phyloP scores from a whole-genome alignment of 2,113 vertebrate genomes.

The Cisticola juncidis region DNA sequence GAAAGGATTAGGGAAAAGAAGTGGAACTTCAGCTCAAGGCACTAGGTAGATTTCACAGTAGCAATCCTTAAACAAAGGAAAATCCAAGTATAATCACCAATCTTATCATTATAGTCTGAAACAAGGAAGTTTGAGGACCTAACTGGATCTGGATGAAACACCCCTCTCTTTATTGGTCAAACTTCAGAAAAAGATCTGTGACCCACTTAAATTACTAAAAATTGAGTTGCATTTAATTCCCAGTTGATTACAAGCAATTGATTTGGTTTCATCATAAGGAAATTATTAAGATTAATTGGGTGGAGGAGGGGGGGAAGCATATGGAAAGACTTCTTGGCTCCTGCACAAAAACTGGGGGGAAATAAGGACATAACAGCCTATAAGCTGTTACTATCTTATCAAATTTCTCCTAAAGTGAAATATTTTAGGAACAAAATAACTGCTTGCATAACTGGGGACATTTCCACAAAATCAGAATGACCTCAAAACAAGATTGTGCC shows the following conservation, averaged over 20 bases:
- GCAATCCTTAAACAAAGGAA: background rate
- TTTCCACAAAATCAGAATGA: background rate
- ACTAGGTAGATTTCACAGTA: background rate
- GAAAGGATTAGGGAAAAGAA: background rate
- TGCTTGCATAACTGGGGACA: background rate
- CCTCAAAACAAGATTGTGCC: background rate
- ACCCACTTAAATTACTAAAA: background rate
- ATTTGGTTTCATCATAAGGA: slow-evolving; percentile 1
- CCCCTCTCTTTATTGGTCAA: background rate
- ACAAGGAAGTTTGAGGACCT: background rate
- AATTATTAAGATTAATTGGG: background rate
- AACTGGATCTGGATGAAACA: background rate
- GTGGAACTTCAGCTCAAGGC: background rate
- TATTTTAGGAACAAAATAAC: background rate
- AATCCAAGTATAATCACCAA: background rate
- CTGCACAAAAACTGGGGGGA: background rate
- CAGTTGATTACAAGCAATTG: background rate
- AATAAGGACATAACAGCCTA: background rate
- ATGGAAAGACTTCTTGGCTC: background rate
- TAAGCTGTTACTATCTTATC: background rate
- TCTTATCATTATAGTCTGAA: background rate
- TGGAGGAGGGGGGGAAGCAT: too few species aligned
- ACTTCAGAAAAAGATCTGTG: background rate
- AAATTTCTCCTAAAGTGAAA: background rate
- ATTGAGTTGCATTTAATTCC: background rate